Conservation (phyloP, 2,888 invertebrate species). For the Ptilodon capucinus region DNA sequence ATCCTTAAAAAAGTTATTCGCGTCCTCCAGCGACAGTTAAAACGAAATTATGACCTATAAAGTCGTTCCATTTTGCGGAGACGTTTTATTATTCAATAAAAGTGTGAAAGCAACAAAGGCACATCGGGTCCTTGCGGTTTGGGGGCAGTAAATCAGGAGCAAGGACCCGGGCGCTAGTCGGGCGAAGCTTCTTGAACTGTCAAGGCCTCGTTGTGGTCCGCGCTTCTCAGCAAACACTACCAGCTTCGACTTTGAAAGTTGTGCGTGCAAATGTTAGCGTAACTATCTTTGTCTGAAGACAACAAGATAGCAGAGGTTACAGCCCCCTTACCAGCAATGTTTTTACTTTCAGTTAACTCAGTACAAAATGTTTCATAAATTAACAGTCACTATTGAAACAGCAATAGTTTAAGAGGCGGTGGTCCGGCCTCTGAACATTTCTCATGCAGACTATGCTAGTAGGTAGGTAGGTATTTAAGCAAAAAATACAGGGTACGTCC, state of each 20-base stretch:
- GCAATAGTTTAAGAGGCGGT: too few species aligned
- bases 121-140: constrained; percentile 78
- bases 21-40: constrained; percentile 54
- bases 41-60: constrained; percentile 77
- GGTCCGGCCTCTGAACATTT: too few species aligned
- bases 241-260: constrained; percentile 29
- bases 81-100: constrained; percentile 82
- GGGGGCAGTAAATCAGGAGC: constrained; percentile 77
- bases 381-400: too few species aligned
- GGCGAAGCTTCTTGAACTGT: constrained; percentile 73
- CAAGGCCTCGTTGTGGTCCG: constrained; percentile 74
- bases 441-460: too few species aligned
- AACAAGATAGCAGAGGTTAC: neutral
- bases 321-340: too few species aligned
- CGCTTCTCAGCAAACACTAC: constrained; percentile 58
- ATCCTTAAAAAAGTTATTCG: constrained; percentile 9
- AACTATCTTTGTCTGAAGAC: neutral
- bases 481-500: too few species aligned
- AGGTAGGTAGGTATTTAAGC: too few species aligned
- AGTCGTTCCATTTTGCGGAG: constrained; percentile 73
- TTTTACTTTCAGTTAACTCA: too few species aligned
- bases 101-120: constrained; percentile 73
- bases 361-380: too few species aligned
- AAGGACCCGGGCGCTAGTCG: constrained; percentile 62
- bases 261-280: neutral